A percentile compares a stretch with the other conserved stretches of the same genome.
Conservation (phyloP, 2,888 invertebrate genomes). For the Hypena proboscidalis region DNA sequence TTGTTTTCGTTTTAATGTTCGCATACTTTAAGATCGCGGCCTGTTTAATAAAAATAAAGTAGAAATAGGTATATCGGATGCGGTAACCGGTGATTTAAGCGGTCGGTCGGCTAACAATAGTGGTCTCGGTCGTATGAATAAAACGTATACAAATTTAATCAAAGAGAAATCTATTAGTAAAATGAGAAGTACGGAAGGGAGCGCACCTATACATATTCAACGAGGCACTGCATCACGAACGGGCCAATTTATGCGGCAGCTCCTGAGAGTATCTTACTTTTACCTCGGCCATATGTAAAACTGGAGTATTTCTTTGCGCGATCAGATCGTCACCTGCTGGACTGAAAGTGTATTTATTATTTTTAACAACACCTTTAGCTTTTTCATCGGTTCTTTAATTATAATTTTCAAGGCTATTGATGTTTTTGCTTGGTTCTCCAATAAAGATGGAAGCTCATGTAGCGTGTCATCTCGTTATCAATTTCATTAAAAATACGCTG, state of each 20-base stretch:
- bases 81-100: conserved; percentile 70
- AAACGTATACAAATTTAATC: conserved; percentile 85
- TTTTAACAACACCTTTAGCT: conserved; percentile 33
- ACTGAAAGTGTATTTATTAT: conserved; percentile 48
- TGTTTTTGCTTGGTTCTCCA: conserved; percentile 2
- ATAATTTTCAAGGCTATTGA: conserved; percentile 10
- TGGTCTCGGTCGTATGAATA: conserved; percentile 77
- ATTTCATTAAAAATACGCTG: conserved; percentile 23
- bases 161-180: conserved; percentile 86
- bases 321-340: conserved; percentile 76
- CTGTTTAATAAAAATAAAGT: conserved; percentile 27
- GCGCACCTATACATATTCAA: conserved; percentile 85
- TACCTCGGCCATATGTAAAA: conserved; percentile 81
- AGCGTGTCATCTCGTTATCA: conserved; percentile 45
- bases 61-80: conserved; percentile 39
- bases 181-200: conserved; percentile 85
- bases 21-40: conserved; percentile 20
- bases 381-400: conserved; percentile 16
- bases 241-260: conserved; percentile 81
- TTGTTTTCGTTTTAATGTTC: conserved; percentile 23
- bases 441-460: conserved; percentile 43
- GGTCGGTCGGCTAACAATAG: conserved; percentile 74
- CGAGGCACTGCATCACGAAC: conserved; percentile 84
- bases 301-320: conserved; percentile 77
- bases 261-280: conserved; percentile 81